These are phyloP conservation scores for Anniella stebbinsi DNA, from an alignment of 2,797 vertebrate genomes.

Conservation along the genomic window DNA sequence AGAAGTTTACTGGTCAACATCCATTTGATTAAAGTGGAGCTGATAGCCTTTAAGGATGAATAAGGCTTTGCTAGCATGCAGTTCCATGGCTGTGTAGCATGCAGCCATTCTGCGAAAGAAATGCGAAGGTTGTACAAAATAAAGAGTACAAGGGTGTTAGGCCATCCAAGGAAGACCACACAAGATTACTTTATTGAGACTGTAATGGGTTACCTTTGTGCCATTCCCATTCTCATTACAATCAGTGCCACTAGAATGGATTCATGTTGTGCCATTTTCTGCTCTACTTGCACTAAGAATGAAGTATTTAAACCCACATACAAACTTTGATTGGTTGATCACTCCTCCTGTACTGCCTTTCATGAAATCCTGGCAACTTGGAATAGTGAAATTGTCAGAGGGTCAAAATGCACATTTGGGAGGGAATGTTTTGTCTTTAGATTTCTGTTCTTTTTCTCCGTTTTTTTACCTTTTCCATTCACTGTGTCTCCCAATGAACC, in stretches of 20 bases:
- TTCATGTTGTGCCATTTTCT: constrained; percentile 73
- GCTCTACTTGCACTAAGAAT: constrained; percentile 61
- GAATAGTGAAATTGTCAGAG: constrained; percentile 52
- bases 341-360: constrained; percentile 57
- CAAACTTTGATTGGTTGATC: constrained; percentile 55
- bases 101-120: constrained; percentile 45
- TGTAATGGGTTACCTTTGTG: constrained; percentile 65
- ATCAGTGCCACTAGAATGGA: constrained; percentile 60
- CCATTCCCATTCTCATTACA: constrained; percentile 62
- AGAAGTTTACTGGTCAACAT: constrained; percentile 29
- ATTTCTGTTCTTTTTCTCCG: constrained; percentile 23
- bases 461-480: constrained; percentile 53
- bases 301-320: constrained; percentile 56
- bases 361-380: constrained; percentile 44
- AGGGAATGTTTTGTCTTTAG: constrained; percentile 41
- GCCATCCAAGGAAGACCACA: constrained; percentile 61
- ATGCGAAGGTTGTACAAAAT: constrained; percentile 35
- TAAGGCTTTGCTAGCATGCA: constrained; percentile 40
- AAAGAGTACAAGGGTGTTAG: constrained; percentile 53
- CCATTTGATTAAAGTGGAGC: constrained; percentile 31
- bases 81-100: not conserved
- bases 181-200: constrained; percentile 65
- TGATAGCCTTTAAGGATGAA: constrained; percentile 34
- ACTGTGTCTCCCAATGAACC: constrained; percentile 5
- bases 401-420: constrained; percentile 57